Base-by-base conservation (phyloP, 2,888 invertebrate genomes). In the Loripinus fragilis region DNA sequence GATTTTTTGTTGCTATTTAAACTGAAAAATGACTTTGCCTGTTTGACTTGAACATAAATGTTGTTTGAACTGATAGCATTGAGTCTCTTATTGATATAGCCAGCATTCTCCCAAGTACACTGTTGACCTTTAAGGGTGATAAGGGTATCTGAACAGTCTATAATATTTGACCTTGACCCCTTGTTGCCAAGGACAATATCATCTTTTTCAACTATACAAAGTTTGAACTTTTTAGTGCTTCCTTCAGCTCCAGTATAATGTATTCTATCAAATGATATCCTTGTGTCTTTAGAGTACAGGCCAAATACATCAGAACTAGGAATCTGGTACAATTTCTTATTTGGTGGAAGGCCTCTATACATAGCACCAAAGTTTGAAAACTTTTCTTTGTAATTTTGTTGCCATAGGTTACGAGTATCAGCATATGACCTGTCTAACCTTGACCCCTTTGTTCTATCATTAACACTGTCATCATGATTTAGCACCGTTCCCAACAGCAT, bases 381-480 rank as follows among this genome's bases (percentile, higher is more conserved):
- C 60, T 92, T 91, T 68, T 94, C 94, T 72, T 88, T 84, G 81
- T 92, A 94, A 42, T 90, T 90, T 42, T 91, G 88, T 67, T 87
- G 88, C 94, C 94, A 94, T 28, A 94, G 85, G 42, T 90, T 88
- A 30, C 93, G 90, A 0, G 94, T 94, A 35, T 90, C 78, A 86
- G 86, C 90, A 93, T 94, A 93, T 5, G 94, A 93, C 71, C 86
- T 89, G 55, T 90, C 87, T 64, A 94, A 89, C 81, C 93, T 94
- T 52, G 94, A 94, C 33, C 93, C 93, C 38, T 90, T 89, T 20
- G 88, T 85, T 25, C 94, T 89, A 77, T 94, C 94, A 80, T 93
- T 94, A 12, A 94, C 93, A 12, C 93, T 90, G 85, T 94, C 94
- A 86, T 94, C 94, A 86, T 94, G 94, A 79, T 94, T 94, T 78